phyloP scores from a whole-genome alignment of 2,113 vertebrate genomes.

The Nycticebus coucang region DNA sequence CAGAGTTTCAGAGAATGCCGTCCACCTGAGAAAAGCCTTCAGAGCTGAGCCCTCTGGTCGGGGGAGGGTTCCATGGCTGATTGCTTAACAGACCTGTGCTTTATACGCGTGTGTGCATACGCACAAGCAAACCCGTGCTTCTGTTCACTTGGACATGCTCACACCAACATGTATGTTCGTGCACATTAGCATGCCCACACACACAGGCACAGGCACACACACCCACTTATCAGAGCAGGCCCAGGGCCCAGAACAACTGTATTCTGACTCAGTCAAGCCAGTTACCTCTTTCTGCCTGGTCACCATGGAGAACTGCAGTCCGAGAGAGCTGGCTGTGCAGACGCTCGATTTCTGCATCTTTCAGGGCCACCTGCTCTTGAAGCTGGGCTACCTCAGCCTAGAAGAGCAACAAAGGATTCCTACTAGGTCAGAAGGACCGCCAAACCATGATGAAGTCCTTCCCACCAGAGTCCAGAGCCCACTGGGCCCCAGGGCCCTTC shows the following conservation, averaged over 20 bases:
- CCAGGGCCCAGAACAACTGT: background rate
- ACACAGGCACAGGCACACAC: background rate
- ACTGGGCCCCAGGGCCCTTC: accelerated
- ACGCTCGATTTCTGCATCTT: conserved; percentile 95
- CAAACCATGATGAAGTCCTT: background rate
- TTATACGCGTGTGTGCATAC: accelerated
- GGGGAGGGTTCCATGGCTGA: background rate
- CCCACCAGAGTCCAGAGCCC: background rate
- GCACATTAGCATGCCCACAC: background rate
- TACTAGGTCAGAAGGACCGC: background rate
- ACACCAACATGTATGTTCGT: accelerated
- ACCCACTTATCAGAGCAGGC: background rate
- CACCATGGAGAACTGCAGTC: conserved; percentile 85
- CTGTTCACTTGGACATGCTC: background rate
- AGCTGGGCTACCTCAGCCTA: conserved; percentile 95
- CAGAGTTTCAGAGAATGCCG: background rate
- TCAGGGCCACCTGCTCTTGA: conserved; percentile 93
- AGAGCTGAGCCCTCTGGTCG: background rate
- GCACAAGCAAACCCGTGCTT: accelerated
- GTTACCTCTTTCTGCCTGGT: conserved; percentile 93
- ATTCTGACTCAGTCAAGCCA: background rate
- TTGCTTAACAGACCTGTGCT: background rate
- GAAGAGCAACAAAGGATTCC: conserved; percentile 62
- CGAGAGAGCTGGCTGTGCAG: conserved; percentile 93
- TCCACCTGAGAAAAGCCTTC: background rate